phyloP scores from a whole-genome alignment of 92 coral and sea anemone species.

The Paragorgia papillata region DNA sequence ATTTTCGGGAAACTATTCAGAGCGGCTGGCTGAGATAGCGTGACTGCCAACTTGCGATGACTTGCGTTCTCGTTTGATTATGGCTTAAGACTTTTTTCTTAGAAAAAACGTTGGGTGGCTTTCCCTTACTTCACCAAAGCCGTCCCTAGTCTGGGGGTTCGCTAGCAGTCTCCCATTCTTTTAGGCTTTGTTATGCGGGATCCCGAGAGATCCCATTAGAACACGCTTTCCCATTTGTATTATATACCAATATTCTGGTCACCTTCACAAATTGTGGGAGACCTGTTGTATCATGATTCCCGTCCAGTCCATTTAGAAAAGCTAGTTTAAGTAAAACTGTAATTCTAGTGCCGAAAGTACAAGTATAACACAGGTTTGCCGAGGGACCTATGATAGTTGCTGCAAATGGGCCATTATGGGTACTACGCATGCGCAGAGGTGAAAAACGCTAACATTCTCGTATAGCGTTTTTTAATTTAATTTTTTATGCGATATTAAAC shows the following conservation, averaged over 20 bases:
- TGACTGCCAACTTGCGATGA: too few species aligned
- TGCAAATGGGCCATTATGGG: too few species aligned
- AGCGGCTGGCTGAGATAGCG: too few species aligned
- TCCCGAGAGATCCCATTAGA: slow-evolving; percentile 52
- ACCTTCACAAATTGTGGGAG: slow-evolving; percentile 17
- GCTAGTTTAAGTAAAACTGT: too few species aligned
- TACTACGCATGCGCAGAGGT: slow-evolving; percentile 31
- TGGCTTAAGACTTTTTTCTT: not conserved
- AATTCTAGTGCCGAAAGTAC: too few species aligned
- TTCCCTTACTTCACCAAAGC: slow-evolving; percentile 52
- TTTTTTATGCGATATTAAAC: not conserved
- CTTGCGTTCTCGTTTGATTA: too few species aligned
- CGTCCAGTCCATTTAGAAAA: not conserved
- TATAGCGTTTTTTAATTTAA: not conserved
- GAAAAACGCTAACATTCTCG: not conserved
- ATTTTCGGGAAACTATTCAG: too few species aligned
- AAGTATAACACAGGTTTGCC: too few species aligned
- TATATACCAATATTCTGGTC: not conserved
- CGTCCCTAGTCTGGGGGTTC: slow-evolving; percentile 94
- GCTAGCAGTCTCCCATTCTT: slow-evolving; percentile 96
- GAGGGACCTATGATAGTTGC: too few species aligned
- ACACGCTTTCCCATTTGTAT: not conserved
- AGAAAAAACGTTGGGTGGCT: slow-evolving; percentile 15
- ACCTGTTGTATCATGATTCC: not conserved
- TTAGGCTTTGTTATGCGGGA: slow-evolving; percentile 79